Base-by-base conservation (phyloP, 1,140 invertebrate species). In the Limonius californicus region DNA sequence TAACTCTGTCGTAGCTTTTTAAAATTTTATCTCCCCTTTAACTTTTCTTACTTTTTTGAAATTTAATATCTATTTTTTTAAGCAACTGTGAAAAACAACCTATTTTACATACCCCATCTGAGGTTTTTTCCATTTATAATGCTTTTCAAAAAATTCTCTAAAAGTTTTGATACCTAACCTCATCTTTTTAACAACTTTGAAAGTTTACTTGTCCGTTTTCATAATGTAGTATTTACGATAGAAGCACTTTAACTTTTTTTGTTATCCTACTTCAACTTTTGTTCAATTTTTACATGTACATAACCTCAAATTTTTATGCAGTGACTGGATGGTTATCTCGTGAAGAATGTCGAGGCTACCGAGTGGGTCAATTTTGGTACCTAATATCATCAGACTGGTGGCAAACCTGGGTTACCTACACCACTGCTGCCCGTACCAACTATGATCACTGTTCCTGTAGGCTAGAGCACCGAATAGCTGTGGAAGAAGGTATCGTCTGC, bases 351-450 rank as follows among this genome's bases (percentile, higher is more conserved):
- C 82, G 89, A 42, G 88, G 89, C 0, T 85, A 89, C 66, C 76
- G 83, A 35, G 82, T 89, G 16, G 90, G 90, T 1, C 90, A 94
- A 77, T 89, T 92, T 73, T 94, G 91, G 91, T 94, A 94, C 79
- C 81, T 95, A 54, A 85, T 94, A 50, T 83, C 85, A 2, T 85
- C 87, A 32, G 85, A 89, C 62, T 95, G 92, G 92, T 95, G 91
- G 91, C 82, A 81, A 42, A 75, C 79, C 0, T 95, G 92, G 92
- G 75, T 83, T 55, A 83, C 84, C 19, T 91, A 92, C 77, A 85
- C 89, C n/a, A 70, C 80, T 70, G 67, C 74, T 59, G 62, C 66
- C 15, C 60, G 71, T 9, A 69, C 71, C 62, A 72, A 70, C 67
- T 6, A 70, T 67, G 58, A 78, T 70, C 14, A 77, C 20, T 72